phyloP scores from a whole-genome alignment of 2,888 invertebrate genomes.

The Xanthia togata region DNA sequence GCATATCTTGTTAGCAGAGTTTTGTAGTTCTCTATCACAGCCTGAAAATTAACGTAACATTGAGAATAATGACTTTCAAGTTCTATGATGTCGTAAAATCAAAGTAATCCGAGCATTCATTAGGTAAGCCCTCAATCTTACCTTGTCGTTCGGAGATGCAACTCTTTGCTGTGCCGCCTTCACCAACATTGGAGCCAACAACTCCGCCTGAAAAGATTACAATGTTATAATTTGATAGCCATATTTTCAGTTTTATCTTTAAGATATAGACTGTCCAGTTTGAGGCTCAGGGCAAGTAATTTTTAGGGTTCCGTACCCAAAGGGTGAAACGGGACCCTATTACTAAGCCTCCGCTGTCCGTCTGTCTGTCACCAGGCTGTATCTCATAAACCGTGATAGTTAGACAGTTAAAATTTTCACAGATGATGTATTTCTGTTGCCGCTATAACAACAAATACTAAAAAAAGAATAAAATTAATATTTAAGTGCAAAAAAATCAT shows the following conservation, averaged over 20 bases:
- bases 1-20: conserved; percentile 94
- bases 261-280: neutral
- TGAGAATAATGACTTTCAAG: neutral
- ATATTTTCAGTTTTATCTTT: neutral
- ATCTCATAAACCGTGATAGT: no score
- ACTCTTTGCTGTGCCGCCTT: conserved; percentile 83
- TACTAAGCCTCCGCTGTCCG: no score
- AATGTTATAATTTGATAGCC: neutral
- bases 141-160: conserved; percentile 76
- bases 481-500: no score
- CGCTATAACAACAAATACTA: no score
- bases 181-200: conserved; percentile 83
- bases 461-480: no score
- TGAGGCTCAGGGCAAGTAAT: neutral
- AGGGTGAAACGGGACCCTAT: no score
- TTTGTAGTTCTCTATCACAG: conserved; percentile 98
- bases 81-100: neutral
- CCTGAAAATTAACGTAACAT: conserved; percentile 57
- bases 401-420: no score
- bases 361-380: no score
- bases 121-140: conserved; percentile 50
- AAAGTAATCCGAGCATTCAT: neutral
- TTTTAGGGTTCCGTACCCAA: no score
- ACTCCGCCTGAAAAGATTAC: conserved; percentile 72
- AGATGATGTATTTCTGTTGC: no score